A percentile compares a stretch with the other conserved stretches of the same genome.
phyloP scores from a whole-genome alignment of 2,888 invertebrate genomes.

The Agrochola circellaris region DNA sequence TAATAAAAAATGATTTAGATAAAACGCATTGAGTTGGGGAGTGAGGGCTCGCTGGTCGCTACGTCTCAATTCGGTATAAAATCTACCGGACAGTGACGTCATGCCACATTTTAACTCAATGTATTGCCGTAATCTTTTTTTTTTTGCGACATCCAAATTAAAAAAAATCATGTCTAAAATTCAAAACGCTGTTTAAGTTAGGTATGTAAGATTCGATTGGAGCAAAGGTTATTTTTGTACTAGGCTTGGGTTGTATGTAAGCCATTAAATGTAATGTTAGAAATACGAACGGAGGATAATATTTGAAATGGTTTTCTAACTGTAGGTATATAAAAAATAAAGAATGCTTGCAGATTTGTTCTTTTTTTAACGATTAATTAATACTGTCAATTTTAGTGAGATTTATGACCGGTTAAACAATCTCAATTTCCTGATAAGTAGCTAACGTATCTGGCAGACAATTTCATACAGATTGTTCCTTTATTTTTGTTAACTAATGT shows the following conservation, averaged over 20 bases:
- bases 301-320: neutral
- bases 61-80: no score
- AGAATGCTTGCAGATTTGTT: slow-evolving; percentile 5
- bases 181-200: neutral
- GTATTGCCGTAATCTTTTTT: no score
- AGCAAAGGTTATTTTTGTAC: slow-evolving; percentile 35
- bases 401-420: neutral
- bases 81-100: no score
- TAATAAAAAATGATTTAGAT: no score
- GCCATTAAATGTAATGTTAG: slow-evolving; percentile 3
- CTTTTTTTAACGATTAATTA: neutral
- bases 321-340: neutral
- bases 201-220: slow-evolving; percentile 6
- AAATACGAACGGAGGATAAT: neutral
- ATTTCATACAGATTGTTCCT: neutral
- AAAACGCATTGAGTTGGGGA: no score
- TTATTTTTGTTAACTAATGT: neutral
- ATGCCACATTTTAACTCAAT: no score
- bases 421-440: neutral
- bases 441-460: neutral
- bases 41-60: no score
- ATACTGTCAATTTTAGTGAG: no score
- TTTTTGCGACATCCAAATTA: neutral
- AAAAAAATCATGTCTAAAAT: neutral
- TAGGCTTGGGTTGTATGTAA: slow-evolving; percentile 7